Conservation (phyloP, 1,140 invertebrate species). For the Drosophila lacteicornis region DNA sequence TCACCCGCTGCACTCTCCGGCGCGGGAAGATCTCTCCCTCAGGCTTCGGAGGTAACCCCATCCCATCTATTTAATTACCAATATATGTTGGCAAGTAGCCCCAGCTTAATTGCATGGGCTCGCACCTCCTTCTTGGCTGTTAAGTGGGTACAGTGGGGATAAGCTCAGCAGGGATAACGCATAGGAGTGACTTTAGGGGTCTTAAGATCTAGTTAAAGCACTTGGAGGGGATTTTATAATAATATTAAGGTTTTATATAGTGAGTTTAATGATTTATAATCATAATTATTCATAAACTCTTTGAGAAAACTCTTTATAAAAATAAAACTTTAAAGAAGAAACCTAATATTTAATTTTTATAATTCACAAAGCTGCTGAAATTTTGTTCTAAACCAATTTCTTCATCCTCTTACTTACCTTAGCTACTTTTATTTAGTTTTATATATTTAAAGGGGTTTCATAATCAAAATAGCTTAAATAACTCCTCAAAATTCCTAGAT, state of each 20-base stretch:
- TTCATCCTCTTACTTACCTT: no score
- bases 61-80: conserved; percentile 81
- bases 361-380: no score
- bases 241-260: no score
- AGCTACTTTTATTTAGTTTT: no score
- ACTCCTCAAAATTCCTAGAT: not conserved
- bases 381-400: accelerated
- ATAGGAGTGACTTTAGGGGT: no score
- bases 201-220: no score
- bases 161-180: not conserved
- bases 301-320: no score
- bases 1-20: conserved; percentile 41
- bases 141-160: conserved; percentile 46
- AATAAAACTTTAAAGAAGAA: no score
- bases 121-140: conserved; percentile 26
- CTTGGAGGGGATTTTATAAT: not conserved
- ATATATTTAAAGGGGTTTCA: no score
- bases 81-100: conserved; percentile 70
- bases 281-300: no score
- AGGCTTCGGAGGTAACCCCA: conserved; percentile 48
- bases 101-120: conserved; percentile 63
- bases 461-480: not conserved
- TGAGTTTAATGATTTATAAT: no score
- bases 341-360: no score
- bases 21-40: conserved; percentile 24